Evolutionary conservation across 2,113 vertebrate species (phyloP).

Genomic region (Dromaius novaehollandiae): DNA sequence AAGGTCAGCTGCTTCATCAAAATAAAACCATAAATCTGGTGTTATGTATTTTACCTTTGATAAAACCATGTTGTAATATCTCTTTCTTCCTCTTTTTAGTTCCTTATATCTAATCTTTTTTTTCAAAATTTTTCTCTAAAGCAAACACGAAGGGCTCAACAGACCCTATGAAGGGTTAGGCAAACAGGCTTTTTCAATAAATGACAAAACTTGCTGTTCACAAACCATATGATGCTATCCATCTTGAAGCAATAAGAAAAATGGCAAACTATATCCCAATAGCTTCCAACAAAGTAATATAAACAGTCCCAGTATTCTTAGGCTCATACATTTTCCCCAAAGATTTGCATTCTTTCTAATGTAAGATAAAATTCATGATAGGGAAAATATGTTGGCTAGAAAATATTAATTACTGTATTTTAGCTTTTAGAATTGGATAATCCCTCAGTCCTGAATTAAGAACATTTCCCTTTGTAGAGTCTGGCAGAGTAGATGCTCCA

Average conservation of each 20-base stretch:
- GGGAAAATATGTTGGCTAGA: constrained; percentile 46
- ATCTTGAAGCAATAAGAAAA: constrained; percentile 61
- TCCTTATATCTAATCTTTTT: neutral
- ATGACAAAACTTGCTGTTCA: neutral
- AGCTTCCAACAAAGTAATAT: constrained; percentile 43
- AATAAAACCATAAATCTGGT: neutral
- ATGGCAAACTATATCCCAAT: constrained; percentile 5
- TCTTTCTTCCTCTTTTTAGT: neutral
- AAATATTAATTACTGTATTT: constrained; percentile 43
- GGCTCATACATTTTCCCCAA: neutral
- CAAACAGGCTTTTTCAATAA: constrained; percentile 16
- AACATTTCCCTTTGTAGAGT: constrained; percentile 14
- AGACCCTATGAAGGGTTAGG: neutral
- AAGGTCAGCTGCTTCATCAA: neutral
- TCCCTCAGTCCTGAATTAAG: constrained; percentile 15
- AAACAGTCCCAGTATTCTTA: constrained; percentile 25
- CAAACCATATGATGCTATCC: neutral
- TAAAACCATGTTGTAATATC: neutral
- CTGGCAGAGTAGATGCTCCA: neutral
- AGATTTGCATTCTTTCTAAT: constrained; percentile 40
- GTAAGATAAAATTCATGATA: constrained; percentile 38
- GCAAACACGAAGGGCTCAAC: neutral
- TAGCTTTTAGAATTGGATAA: constrained; percentile 2
- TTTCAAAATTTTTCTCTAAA: neutral
- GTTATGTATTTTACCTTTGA: neutral